These are phyloP conservation scores for Bhutanitis thaidina DNA, from an alignment of 2,888 invertebrate genomes.

Conservation along the genomic window DNA sequence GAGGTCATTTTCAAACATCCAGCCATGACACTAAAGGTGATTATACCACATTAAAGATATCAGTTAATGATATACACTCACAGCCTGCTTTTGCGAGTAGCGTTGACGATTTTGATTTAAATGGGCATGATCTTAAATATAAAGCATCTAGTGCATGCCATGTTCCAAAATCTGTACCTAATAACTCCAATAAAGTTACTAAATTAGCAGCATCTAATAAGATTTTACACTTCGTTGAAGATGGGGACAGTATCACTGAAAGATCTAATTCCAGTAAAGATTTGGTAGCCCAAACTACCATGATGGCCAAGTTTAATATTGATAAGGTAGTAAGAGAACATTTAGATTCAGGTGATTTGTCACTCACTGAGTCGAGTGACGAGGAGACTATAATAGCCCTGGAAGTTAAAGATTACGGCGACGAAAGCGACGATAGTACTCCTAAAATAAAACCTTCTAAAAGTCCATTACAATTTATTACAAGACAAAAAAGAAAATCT, in stretches of 20 bases:
- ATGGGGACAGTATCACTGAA: slow-evolving; percentile 59
- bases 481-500: slow-evolving; percentile 4
- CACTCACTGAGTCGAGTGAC: slow-evolving; percentile 66
- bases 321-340: slow-evolving; percentile 61
- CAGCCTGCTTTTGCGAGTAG: slow-evolving; percentile 66
- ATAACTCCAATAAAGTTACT: slow-evolving; percentile 57
- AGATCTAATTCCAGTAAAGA: slow-evolving; percentile 54
- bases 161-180: slow-evolving; percentile 57
- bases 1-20: slow-evolving; percentile 60
- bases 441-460: slow-evolving; percentile 22
- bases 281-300: slow-evolving; percentile 60
- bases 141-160: slow-evolving; percentile 63
- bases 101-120: slow-evolving; percentile 67
- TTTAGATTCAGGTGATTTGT: slow-evolving; percentile 61
- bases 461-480: slow-evolving; percentile 21
- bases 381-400: slow-evolving; percentile 56
- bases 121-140: slow-evolving; percentile 70
- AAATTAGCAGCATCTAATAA: slow-evolving; percentile 61
- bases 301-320: slow-evolving; percentile 72
- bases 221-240: slow-evolving; percentile 61
- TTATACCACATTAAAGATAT: slow-evolving; percentile 59
- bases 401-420: slow-evolving; percentile 39
- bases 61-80: slow-evolving; percentile 59
- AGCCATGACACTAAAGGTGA: slow-evolving; percentile 73
- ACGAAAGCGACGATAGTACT: slow-evolving; percentile 27